Conservation (phyloP, 2,113 vertebrate genomes). For the Campylomormyrus numenius region DNA sequence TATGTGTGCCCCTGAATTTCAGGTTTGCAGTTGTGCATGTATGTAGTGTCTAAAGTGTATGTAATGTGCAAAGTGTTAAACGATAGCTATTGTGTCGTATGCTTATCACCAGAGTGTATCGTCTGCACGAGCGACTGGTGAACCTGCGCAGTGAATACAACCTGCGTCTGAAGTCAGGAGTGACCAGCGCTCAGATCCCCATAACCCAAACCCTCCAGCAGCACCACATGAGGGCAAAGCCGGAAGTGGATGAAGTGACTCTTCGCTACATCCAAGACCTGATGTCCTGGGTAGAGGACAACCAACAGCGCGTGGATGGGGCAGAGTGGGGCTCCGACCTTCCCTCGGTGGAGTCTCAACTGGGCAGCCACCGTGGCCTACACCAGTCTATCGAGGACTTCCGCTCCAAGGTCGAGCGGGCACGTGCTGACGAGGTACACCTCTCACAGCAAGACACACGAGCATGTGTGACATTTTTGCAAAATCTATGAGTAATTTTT, state of each 20-base stretch:
- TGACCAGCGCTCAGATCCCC: conserved; percentile 18
- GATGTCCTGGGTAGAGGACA: conserved; percentile 87
- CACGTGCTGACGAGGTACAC: conserved; percentile 73
- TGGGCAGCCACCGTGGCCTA: conserved; percentile 82
- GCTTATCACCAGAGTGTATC: conserved; percentile 69
- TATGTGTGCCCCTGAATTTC: background rate
- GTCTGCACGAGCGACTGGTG: conserved; percentile 84
- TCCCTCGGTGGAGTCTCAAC: conserved; percentile 77
- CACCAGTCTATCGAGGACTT: conserved; percentile 87
- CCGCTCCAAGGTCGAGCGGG: conserved; percentile 79
- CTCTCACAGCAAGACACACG: background rate
- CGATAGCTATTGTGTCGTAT: background rate
- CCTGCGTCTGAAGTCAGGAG: conserved; percentile 65
- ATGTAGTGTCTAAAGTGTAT: background rate
- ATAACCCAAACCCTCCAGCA: conserved; percentile 38
- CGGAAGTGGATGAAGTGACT: conserved; percentile 71
- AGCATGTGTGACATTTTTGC: background rate
- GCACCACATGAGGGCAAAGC: conserved; percentile 37
- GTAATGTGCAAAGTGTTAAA: background rate
- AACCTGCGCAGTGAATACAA: conserved; percentile 85
- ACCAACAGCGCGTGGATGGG: conserved; percentile 67
- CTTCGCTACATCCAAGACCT: conserved; percentile 81
- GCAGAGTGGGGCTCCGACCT: conserved; percentile 83
- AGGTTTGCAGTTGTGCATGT: background rate
- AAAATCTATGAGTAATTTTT: background rate